These are phyloP conservation scores for Aethes cnicana DNA, from an alignment of 2,888 invertebrate species.

Conservation along the genomic window DNA sequence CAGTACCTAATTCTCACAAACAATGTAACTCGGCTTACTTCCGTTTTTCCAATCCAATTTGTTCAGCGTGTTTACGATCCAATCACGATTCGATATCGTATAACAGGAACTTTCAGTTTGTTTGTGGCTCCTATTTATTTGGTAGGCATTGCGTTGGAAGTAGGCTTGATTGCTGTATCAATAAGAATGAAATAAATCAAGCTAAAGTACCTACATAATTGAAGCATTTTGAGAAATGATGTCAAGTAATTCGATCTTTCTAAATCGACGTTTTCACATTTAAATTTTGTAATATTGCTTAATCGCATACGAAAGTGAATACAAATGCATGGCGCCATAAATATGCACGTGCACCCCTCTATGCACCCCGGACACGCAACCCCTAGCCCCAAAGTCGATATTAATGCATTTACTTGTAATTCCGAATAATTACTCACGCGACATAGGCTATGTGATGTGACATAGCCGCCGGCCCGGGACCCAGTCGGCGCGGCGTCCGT, in stretches of 20 bases:
- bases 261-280: background rate
- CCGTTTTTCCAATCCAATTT: slow-evolving; percentile 40
- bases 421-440: slow-evolving; percentile 62
- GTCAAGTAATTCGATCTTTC: too few species aligned
- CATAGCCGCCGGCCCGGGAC: too few species aligned
- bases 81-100: slow-evolving; percentile 43
- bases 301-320: slow-evolving; percentile 22
- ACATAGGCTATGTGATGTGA: too few species aligned
- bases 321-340: slow-evolving; percentile 8
- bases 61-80: slow-evolving; percentile 46
- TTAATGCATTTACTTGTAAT: slow-evolving; percentile 59
- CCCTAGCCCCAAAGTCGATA: slow-evolving; percentile 40
- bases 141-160: too few species aligned
- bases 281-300: slow-evolving; percentile 13
- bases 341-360: slow-evolving; percentile 21
- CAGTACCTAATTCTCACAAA: slow-evolving; percentile 3
- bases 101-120: slow-evolving; percentile 44
- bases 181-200: too few species aligned
- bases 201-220: too few species aligned
- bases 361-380: slow-evolving; percentile 19
- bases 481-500: slow-evolving; percentile 46
- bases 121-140: slow-evolving; percentile 18
- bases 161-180: too few species aligned
- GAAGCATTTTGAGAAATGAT: too few species aligned
- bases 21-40: slow-evolving; percentile 21